Evolutionary conservation across 92 coral and sea anemone genomes (phyloP), one percentile per base, ranked within the genome.

Genomic region (Paramuricea clavata): DNA sequence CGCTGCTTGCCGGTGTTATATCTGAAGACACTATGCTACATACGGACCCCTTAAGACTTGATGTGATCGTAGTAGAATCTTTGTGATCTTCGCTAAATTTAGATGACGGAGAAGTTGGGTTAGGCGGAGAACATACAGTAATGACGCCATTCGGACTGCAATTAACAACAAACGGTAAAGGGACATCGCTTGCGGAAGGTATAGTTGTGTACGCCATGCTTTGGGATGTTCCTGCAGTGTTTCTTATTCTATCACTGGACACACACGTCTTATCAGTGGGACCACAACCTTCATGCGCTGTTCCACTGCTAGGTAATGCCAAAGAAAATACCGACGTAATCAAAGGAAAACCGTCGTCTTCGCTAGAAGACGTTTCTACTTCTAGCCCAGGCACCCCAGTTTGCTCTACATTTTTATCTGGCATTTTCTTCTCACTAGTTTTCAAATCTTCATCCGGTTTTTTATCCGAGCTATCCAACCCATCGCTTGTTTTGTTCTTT

Each of bases 311-410:
- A 19, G 64, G 16, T 10, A 13, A 52, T 15, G 84, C 84, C 67
- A 79, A 60, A 17, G 84, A 79, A 65, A 52, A 79, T 32, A 79
- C 84, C n/a, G 84, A 79, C 8, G 72, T 79, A 1, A 79, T 79
- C 72, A 79, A 19, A 28, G 84, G 84, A 13, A 79, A 60, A n/a
- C 84, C 57, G 8, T 79, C 73, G 72, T 79, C 84, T 35, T 61
- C 43, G 12, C 47, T 49, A 26, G 67, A 33, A 21, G 28, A 59
- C 33, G 47, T 33, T 41, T 54, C 84, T 6, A 23, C 73, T 19
- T 30, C 67, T 5, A 33, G 11, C 10, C 47, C 13, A 52, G 82
- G 82, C 26, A 5, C 34, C 2, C 19, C 25, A 22, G 30, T 36
- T 33, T 79, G 71, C 27, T 79, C 7, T 28, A n/a, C 57, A n/a